Conservation (phyloP, 2,797 vertebrate genomes). For the Gephyroberyx darwinii region DNA sequence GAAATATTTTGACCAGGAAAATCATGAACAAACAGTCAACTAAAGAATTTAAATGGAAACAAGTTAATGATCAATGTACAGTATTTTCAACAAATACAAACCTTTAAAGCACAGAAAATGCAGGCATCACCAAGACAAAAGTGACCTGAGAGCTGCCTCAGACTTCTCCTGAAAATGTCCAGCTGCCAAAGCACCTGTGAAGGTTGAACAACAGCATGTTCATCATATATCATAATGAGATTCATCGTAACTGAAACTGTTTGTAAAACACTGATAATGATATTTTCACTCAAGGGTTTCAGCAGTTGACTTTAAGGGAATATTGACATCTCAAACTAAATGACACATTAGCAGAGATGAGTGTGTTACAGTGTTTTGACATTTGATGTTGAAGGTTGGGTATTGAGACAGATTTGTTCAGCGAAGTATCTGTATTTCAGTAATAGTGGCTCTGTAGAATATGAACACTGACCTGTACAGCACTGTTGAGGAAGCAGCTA, state of each 20-base stretch:
- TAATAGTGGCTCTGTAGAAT: not conserved
- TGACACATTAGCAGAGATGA: not conserved
- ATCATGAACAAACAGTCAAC: not conserved
- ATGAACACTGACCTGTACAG: conserved; percentile 89
- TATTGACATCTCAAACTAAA: not conserved
- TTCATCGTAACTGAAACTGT: not conserved
- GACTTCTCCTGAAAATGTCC: conserved; percentile 96
- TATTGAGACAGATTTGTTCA: not conserved
- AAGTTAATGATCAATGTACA: not conserved
- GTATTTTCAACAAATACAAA: conserved; percentile 52
- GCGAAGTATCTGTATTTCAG: not conserved
- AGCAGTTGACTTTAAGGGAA: not conserved
- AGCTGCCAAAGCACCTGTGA: conserved; percentile 96
- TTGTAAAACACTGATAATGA: not conserved
- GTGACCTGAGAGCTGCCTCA: conserved; percentile 93
- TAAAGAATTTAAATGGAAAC: not conserved
- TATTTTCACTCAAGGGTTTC: not conserved
- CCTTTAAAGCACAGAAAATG: conserved; percentile 99
- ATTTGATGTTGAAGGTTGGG: not conserved
- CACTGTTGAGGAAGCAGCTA: conserved; percentile 98
- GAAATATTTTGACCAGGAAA: not conserved
- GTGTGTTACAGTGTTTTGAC: not conserved
- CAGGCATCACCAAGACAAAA: conserved; percentile 94
- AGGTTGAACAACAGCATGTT: conserved; percentile 6
- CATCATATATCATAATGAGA: not conserved